phyloP scores from a whole-genome alignment of 2,888 invertebrate species.

The Aleiodes testaceus region DNA sequence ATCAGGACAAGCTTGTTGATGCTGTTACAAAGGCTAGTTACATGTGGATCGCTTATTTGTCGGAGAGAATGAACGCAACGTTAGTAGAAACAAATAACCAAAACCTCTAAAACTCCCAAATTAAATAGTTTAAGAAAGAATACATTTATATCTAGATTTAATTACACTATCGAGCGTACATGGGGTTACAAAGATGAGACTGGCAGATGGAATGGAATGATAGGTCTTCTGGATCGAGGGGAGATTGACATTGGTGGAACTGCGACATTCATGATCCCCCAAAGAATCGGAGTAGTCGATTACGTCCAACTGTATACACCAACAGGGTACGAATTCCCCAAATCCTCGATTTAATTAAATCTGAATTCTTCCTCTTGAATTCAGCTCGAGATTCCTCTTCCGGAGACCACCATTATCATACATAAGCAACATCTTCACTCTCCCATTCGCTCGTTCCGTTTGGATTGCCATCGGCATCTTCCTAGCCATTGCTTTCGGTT shows the following conservation, averaged over 20 bases:
- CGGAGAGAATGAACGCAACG: constrained; percentile 67
- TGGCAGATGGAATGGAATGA: constrained; percentile 68
- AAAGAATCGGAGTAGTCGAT: constrained; percentile 78
- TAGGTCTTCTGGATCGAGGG: constrained; percentile 63
- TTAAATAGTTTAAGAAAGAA: no score
- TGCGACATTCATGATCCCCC: constrained; percentile 75
- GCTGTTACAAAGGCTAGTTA: constrained; percentile 67
- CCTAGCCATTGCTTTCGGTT: constrained; percentile 73
- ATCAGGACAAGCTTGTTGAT: constrained; percentile 66
- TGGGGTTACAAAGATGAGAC: constrained; percentile 69
- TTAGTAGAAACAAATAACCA: constrained; percentile 51
- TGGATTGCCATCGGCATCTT: constrained; percentile 77
- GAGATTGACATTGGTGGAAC: constrained; percentile 72
- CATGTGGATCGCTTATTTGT: constrained; percentile 63
- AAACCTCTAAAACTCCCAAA: no score
- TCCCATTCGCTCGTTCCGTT: constrained; percentile 80
- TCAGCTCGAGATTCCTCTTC: constrained; percentile 79
- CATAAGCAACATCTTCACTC: constrained; percentile 81
- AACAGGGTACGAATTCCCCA: constrained; percentile 72
- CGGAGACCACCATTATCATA: constrained; percentile 83
- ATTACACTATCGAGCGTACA: constrained; percentile 53
- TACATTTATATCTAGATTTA: constrained; percentile 53
- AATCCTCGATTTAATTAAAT: background rate
- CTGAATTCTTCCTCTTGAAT: constrained; percentile 4
- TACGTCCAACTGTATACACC: constrained; percentile 81